Evolutionary conservation across 2,113 vertebrate species (phyloP), one percentile per base, ranked within the genome.

Genomic region (Typhlomys cinereus): DNA sequence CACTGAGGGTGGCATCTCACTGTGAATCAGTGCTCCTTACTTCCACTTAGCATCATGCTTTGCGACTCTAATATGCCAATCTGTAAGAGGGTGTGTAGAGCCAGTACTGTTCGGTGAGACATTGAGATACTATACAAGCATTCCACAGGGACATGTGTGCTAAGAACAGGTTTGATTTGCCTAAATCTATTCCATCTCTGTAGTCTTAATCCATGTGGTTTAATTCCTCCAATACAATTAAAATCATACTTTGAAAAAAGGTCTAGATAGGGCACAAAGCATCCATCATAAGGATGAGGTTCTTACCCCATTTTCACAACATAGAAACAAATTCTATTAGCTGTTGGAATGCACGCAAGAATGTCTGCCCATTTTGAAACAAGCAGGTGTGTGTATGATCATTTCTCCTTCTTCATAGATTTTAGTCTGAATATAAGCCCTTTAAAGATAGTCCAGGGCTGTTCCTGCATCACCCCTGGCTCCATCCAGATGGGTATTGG

Each of bases 41-140:
- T 92, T 87, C 96, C 88, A 95, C 39, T 48, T 82, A 95, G 79
- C 8, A 2, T 41, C 71, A 95, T 70, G 67, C 66, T 90, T 86
- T 90, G 59, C 89, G 94, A 97, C 96, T 97, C 79, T 80, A 0
- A 96, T 66, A 91, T 78, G 44, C 89, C 92, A 96, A 11, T 93
- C 73, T 92, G 71, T 83, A 88, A 90, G 74, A 88, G 50, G 1
- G n/a, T 7, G 69, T 54, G 88, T 83, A 75, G 18, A 86, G 61
- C 82, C 94, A 95, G 36, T 61, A 54, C 20, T 44, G 9, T 91
- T 95, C 93, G 79, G 92, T 76, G 66, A n/a, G 78, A 88, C 52
- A 88, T 41, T 27, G 34, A 87, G 88, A 50, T 92, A 67, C 67
- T 85, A 94, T 12, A 48, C 76, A 88, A 23, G 7, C 76, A 89